phyloP scores from a whole-genome alignment of 1,140 invertebrate genomes.

The Drosophila simulans region DNA sequence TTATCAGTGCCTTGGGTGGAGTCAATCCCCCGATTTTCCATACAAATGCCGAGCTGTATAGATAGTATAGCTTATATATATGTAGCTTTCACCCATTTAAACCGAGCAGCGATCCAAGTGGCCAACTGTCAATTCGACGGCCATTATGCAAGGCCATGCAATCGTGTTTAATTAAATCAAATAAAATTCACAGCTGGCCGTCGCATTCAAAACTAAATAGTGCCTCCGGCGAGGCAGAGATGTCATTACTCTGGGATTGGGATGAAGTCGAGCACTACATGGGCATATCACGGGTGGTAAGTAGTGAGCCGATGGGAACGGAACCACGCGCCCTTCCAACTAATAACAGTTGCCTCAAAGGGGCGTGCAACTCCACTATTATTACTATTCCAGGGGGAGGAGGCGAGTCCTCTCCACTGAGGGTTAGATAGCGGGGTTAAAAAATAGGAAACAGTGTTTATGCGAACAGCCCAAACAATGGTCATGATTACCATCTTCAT shows the following conservation, averaged over 20 bases:
- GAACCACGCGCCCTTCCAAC: slow-evolving; percentile 65
- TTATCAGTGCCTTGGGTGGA: slow-evolving; percentile 10
- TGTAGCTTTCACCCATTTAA: slow-evolving; percentile 24
- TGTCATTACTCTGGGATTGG: slow-evolving; percentile 66
- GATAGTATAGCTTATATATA: not conserved
- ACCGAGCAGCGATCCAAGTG: slow-evolving; percentile 11
- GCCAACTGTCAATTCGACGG: slow-evolving; percentile 44
- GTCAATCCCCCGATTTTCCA: not conserved
- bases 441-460: slow-evolving; percentile 75
- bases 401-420: slow-evolving; percentile 49
- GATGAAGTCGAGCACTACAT: slow-evolving; percentile 22
- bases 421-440: slow-evolving; percentile 63
- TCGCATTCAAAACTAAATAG: slow-evolving; percentile 60
- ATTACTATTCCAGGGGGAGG: slow-evolving; percentile 12
- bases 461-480: slow-evolving; percentile 58
- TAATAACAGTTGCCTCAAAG: slow-evolving; percentile 80
- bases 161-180: slow-evolving; percentile 76
- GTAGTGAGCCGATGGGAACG: slow-evolving; percentile 51
- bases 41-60: not conserved
- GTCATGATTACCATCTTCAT: slow-evolving; percentile 43
- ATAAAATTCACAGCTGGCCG: slow-evolving; percentile 78
- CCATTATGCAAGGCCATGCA: slow-evolving; percentile 58
- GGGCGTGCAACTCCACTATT: slow-evolving; percentile 41
- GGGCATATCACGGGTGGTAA: slow-evolving; percentile 31
- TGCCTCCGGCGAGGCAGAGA: slow-evolving; percentile 40